These are phyloP conservation scores for Mythimna impura DNA, from an alignment of 2,888 invertebrate genomes.

Conservation along the genomic window DNA sequence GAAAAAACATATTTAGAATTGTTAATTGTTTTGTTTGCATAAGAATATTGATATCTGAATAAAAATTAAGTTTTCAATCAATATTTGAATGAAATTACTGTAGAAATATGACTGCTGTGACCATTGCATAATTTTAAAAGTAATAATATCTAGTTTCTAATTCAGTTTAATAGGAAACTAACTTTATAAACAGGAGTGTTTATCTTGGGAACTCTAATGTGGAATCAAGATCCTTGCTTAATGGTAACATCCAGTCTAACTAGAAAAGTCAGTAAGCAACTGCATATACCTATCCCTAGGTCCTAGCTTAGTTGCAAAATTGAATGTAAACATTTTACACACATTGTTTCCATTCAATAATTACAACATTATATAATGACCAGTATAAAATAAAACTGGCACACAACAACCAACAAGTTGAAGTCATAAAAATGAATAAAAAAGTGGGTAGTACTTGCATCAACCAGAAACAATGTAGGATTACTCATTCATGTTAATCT, in stretches of 20 bases:
- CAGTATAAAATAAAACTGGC: constrained; percentile 29
- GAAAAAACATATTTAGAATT: constrained; percentile 14
- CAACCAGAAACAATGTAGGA: constrained; percentile 41
- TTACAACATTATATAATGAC: constrained; percentile 33
- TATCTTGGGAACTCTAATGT: background rate
- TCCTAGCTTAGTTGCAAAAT: background rate
- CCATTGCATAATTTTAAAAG: constrained; percentile 8
- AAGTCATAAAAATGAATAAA: constrained; percentile 29
- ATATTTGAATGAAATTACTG: background rate
- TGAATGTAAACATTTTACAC: background rate
- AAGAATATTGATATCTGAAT: constrained; percentile 10
- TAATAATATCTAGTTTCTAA: constrained; percentile 13
- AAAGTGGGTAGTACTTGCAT: constrained; percentile 41
- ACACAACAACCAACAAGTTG: constrained; percentile 32
- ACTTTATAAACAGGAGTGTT: background rate
- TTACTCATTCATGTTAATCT: constrained; percentile 61
- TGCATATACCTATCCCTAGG: too few species aligned
- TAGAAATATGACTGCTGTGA: background rate
- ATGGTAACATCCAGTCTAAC: too few species aligned
- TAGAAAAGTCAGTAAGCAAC: too few species aligned
- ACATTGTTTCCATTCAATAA: constrained; percentile 14
- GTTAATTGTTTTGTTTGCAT: background rate
- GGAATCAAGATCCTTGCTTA: background rate
- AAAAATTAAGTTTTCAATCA: background rate
- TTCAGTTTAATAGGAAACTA: constrained; percentile 11